Conservation (phyloP, 1,140 invertebrate genomes). For the Caenorhabditis remanei region DNA sequence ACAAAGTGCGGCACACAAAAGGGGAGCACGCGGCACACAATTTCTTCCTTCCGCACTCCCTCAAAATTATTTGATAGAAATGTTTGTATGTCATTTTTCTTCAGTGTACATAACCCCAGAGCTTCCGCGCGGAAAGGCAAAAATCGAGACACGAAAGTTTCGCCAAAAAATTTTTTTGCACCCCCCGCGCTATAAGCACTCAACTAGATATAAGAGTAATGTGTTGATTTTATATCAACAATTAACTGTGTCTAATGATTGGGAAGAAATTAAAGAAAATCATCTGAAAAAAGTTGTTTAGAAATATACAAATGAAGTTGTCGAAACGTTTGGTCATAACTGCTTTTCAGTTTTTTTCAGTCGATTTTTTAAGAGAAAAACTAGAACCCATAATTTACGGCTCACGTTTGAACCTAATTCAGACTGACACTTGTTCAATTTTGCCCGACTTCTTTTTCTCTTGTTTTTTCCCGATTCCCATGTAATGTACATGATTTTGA, state of each 20-base stretch:
- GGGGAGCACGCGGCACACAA: not conserved
- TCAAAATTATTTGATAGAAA: conserved; percentile 29
- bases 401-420: conserved; percentile 24
- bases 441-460: not conserved
- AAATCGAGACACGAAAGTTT: too few species aligned
- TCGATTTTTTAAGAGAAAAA: not conserved
- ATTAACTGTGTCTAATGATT: too few species aligned
- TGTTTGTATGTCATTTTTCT: conserved; percentile 48
- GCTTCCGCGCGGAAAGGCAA: conserved; percentile 46
- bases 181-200: too few species aligned
- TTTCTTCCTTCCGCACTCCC: not conserved
- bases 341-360: too few species aligned
- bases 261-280: too few species aligned
- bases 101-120: conserved; percentile 39
- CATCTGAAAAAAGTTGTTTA: too few species aligned
- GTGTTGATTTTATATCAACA: too few species aligned
- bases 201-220: conserved; percentile 43
- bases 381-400: conserved; percentile 2
- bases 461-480: too few species aligned
- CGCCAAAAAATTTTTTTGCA: not conserved
- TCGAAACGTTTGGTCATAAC: too few species aligned
- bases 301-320: too few species aligned
- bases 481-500: not conserved
- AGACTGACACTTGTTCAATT: not conserved
- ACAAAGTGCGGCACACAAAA: not conserved